phyloP scores from a whole-genome alignment of 2,113 vertebrate species.

The Chamaetylas fuelleborni region DNA sequence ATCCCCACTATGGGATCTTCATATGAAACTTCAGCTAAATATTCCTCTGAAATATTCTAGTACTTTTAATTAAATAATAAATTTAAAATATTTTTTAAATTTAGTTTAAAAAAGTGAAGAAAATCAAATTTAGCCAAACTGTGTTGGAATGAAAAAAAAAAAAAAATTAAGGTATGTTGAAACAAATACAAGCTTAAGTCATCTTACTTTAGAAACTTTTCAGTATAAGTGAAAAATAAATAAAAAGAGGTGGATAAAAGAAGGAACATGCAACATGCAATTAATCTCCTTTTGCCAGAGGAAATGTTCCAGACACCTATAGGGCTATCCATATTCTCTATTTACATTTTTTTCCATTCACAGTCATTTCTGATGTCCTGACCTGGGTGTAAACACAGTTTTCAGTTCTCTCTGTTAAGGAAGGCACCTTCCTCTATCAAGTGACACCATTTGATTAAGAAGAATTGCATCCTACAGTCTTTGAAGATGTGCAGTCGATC shows the following conservation, averaged over 20 bases:
- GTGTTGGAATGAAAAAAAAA: not conserved
- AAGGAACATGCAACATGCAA: not conserved
- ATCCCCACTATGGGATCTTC: not conserved
- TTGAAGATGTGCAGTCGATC: not conserved
- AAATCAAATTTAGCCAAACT: not conserved
- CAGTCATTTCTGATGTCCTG: not conserved
- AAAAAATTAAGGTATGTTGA: not conserved
- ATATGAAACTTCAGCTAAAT: not conserved
- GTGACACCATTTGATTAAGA: not conserved
- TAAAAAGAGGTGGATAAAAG: not conserved
- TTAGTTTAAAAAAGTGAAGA: not conserved
- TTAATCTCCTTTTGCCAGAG: not conserved
- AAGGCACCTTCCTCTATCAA: not conserved
- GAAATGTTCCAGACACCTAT: not conserved
- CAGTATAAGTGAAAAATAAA: not conserved
- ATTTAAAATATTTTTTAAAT: not conserved
- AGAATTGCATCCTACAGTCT: not conserved
- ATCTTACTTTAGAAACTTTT: not conserved
- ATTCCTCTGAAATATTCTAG: not conserved
- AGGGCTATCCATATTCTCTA: not conserved
- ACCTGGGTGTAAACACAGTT: not conserved
- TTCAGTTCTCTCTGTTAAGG: not conserved
- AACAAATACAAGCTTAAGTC: not conserved
- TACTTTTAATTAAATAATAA: not conserved
- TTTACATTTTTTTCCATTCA: not conserved